Evolutionary conservation across 2,113 vertebrate species (phyloP), one percentile per base, ranked within the genome.

Genomic region (Laterallus jamaicensis): DNA sequence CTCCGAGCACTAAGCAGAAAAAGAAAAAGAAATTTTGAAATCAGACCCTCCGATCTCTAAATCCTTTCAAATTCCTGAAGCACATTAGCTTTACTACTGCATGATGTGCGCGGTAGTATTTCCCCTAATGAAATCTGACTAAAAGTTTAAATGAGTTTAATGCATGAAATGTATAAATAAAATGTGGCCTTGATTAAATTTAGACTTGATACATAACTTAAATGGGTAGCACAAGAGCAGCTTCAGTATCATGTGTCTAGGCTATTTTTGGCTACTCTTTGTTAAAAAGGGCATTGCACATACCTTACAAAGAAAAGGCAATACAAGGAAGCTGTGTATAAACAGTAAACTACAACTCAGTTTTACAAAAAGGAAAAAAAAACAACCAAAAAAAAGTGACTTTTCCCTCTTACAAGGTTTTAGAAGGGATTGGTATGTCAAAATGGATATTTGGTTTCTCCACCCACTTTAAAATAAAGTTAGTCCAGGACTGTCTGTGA

Each of bases 101-200:
- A 97, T 97, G 97, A 98, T 98, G 97, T 98, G 91, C 96, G 71
- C 74, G 96, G 98, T 98, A 98, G 98, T 98, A 97, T 98, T 98
- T 98, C 98, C 97, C 78, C 96, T 98, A 98, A 98, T 98, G 98
- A 98, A 98, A 98, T 97, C 97, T 98, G 98, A 98, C 98, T 98
- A 98, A 98, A 98, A 98, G 97, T 97, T 98, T 98, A 98, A 98
- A 98, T 98, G 95, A 98, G 97, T 98, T 98, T 98, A 98, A 98
- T 98, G 98, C 98, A 98, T 98, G 97, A 98, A 98, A 98, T 98
- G 97, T 98, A 98, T 98, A 98, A 98, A 98, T 98, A 98, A 98
- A 98, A 98, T 98, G 95, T 98, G 98, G 98, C 93, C 97, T 98
- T 98, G 97, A 98, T 98, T 98, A 98, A 98, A 98, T 98, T 98